phyloP scores from a whole-genome alignment of 2,888 invertebrate genomes.

The Caenorhabditis macrosperma region DNA sequence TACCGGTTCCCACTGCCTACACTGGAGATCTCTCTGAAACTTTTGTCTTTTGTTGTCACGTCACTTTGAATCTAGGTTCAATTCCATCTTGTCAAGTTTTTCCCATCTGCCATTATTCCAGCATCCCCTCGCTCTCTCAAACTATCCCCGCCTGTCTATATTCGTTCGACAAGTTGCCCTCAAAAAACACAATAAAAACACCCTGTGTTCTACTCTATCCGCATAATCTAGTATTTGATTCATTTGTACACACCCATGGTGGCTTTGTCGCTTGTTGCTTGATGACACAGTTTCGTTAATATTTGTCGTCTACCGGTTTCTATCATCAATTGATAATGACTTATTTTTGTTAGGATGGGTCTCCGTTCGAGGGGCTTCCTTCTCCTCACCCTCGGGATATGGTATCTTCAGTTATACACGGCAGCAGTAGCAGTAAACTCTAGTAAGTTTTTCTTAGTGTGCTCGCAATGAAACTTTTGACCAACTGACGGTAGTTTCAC shows the following conservation, averaged over 20 bases:
- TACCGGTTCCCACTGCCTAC: constrained; percentile 21
- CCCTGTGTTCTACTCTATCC: constrained; percentile 14
- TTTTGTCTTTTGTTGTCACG: neutral
- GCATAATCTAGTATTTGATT: constrained; percentile 35
- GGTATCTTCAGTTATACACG: constrained; percentile 45
- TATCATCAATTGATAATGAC: constrained; percentile 13
- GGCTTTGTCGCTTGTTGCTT: constrained; percentile 10
- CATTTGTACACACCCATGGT: constrained; percentile 5
- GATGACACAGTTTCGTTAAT: constrained; percentile 18
- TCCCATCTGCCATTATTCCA: constrained; percentile 18
- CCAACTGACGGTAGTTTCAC: too few species aligned
- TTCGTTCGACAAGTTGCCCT: constrained; percentile 4
- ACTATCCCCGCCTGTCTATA: constrained; percentile 1
- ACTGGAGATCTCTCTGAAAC: constrained; percentile 13
- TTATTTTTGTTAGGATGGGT: constrained; percentile 59
- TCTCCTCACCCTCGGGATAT: constrained; percentile 59
- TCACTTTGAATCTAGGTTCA: constrained; percentile 31
- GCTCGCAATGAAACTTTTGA: too few species aligned
- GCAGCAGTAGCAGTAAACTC: constrained; percentile 42
- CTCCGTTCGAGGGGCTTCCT: constrained; percentile 67
- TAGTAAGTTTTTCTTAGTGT: constrained; percentile 25
- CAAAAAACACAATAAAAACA: constrained; percentile 26
- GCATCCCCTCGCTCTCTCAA: neutral
- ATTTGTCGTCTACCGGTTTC: constrained; percentile 2
- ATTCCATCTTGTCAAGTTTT: constrained; percentile 33